Conservation (phyloP, 2,797 vertebrate species). For the Pangasius krempfi region DNA sequence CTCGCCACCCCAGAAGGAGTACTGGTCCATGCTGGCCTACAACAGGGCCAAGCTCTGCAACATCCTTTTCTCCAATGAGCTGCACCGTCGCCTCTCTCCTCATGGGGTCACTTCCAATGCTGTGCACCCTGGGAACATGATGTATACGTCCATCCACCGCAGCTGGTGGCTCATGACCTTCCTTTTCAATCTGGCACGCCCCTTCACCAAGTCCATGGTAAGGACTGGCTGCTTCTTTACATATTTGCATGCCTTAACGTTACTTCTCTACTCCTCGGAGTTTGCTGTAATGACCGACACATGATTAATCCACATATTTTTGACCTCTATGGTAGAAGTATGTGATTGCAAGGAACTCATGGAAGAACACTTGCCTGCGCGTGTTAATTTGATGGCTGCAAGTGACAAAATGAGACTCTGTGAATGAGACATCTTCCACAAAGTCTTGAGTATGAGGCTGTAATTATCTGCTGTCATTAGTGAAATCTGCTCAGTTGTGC, state of each 20-base stretch:
- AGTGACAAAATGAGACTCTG: neutral
- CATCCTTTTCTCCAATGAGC: slow-evolving; percentile 90
- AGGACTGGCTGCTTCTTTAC: slow-evolving; percentile 58
- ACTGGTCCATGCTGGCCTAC: slow-evolving; percentile 97
- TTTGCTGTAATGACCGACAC: neutral
- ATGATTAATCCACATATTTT: neutral
- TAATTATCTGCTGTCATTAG: neutral
- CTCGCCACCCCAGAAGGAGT: slow-evolving; percentile 86
- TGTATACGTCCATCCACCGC: slow-evolving; percentile 89
- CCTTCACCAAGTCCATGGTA: slow-evolving; percentile 98
- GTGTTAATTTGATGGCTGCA: neutral
- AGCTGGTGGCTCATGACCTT: slow-evolving; percentile 94
- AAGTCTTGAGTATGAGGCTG: neutral
- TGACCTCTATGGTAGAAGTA: neutral
- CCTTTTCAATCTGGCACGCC: slow-evolving; percentile 88
- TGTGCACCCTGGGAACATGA: slow-evolving; percentile 95
- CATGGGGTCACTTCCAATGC: slow-evolving; percentile 86
- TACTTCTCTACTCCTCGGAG: neutral
- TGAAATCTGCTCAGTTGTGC: neutral
- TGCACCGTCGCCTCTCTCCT: slow-evolving; percentile 88
- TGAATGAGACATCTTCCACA: neutral
- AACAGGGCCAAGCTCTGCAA: slow-evolving; percentile 98
- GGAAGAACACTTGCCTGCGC: neutral
- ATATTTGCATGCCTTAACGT: too few species aligned
- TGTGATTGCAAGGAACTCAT: neutral